Base-by-base conservation (phyloP, 2,113 vertebrate species). In the Tragelaphus scriptus region DNA sequence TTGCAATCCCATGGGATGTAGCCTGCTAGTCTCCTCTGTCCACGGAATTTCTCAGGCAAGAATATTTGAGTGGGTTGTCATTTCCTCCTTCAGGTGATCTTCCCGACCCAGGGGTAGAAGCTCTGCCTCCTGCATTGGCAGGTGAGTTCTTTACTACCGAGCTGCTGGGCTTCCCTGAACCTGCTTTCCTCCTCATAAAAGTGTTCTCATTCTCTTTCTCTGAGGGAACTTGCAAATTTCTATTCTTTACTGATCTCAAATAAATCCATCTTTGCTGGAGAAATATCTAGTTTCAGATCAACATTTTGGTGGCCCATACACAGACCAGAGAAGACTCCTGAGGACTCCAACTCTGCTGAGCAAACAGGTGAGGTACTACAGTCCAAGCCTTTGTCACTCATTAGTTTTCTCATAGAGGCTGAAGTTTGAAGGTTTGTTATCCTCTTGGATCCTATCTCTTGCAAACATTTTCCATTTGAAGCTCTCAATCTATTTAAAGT, bases 131-230 rank as follows among this genome's bases (percentile, higher is more conserved):
- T 40, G 36, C 40, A 77, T 26, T 14, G 23, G 40, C 40, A 77
- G 36, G 5, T 44, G 40, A 44, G 71, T 26, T 77, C 36, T 44
- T 77, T 15, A 77, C 71, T 40, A 3, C 36, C 44, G 36, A 77
- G 6, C 40, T 7, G 23, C 36, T 0, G 0, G 36, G 71, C 36
- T 44, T 77, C 12, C 36, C 36, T 3, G 0, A 26, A 77, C 36
- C 23, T 44, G 71, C 23, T 84, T 32, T 81, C 28, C 51, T 84
- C 51, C 11, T 82, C 30, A 36, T n/a, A 25, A 55, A 82, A 25
- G 32, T 56, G 12, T 36, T 56, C 11, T 53, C 17, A 32, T 82
- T 82, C 49, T 30, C 80, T 55, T 55, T n/a, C 51, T 32, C 32
- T 36, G 32, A 1, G 21, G 32, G 51, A 32, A 84, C 51, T 56